These are phyloP conservation scores for Drosophila lutescens DNA, from an alignment of 2,888 invertebrate species.

Conservation along the genomic window DNA sequence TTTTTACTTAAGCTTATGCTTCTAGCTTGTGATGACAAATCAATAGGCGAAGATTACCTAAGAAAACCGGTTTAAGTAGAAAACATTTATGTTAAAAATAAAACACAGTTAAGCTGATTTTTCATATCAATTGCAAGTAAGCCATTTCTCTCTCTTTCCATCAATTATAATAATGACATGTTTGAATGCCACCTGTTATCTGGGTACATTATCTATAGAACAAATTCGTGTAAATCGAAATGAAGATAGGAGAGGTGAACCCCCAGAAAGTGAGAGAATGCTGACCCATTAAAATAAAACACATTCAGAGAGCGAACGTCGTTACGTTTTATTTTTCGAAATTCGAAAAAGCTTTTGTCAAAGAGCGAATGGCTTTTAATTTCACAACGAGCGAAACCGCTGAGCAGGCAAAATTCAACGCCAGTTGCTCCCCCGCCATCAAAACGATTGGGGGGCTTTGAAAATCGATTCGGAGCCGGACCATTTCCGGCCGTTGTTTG, in stretches of 20 bases:
- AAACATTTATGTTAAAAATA: background rate
- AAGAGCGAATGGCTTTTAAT: constrained; percentile 6
- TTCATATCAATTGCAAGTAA: background rate
- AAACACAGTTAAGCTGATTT: no score
- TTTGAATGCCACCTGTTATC: constrained; percentile 16
- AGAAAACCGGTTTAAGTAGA: background rate
- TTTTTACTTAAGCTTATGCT: background rate
- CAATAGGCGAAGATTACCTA: background rate
- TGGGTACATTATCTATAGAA: background rate
- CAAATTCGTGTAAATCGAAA: background rate
- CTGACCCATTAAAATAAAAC: background rate
- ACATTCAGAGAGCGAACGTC: background rate
- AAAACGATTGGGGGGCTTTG: background rate
- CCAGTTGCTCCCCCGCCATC: constrained; percentile 5
- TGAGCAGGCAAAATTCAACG: constrained; percentile 5
- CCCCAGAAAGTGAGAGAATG: background rate
- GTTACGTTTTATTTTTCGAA: constrained; percentile 5
- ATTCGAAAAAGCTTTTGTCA: constrained; percentile 18
- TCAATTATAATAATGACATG: constrained; percentile 3
- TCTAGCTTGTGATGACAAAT: background rate
- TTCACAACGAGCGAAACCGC: constrained; percentile 24
- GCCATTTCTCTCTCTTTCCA: background rate
- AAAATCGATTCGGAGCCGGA: background rate
- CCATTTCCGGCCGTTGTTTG: background rate
- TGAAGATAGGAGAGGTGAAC: constrained; percentile 13